These are phyloP conservation scores for Ammospiza nelsoni DNA, from an alignment of 2,113 vertebrate species.

Conservation along the genomic window DNA sequence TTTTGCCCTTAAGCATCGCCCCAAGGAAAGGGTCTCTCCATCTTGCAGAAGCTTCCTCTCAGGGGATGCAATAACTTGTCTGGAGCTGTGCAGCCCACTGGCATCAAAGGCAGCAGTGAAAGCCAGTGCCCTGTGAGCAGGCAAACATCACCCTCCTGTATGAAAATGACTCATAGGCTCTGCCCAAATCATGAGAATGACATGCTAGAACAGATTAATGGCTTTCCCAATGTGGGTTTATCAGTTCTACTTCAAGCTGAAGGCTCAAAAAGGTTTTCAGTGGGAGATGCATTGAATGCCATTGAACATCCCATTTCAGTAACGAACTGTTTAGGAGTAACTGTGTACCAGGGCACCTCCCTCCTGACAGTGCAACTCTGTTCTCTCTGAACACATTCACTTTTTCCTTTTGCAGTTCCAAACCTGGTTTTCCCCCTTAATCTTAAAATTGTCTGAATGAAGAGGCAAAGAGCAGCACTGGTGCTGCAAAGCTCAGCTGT, in stretches of 20 bases:
- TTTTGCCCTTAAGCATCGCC: neutral
- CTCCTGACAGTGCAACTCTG: neutral
- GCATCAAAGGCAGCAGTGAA: neutral
- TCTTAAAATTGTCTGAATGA: neutral
- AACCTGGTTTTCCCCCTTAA: neutral
- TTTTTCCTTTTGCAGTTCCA: neutral
- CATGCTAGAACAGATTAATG: neutral
- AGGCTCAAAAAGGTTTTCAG: neutral
- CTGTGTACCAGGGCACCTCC: neutral
- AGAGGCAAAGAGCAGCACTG: neutral
- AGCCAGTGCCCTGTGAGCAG: neutral
- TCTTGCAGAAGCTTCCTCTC: neutral
- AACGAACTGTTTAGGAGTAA: neutral
- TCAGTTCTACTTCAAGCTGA: neutral
- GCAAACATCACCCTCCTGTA: neutral
- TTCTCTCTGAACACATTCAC: neutral
- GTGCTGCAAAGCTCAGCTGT: neutral
- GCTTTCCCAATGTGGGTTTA: neutral
- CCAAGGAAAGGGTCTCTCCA: neutral
- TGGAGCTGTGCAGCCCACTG: rapidly evolving
- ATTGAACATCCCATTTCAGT: neutral
- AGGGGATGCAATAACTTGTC: rapidly evolving
- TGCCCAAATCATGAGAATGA: neutral
- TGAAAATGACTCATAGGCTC: neutral
- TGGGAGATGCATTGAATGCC: rapidly evolving